phyloP scores from a whole-genome alignment of 1,140 invertebrate genomes.

The Drosophila mayri region DNA sequence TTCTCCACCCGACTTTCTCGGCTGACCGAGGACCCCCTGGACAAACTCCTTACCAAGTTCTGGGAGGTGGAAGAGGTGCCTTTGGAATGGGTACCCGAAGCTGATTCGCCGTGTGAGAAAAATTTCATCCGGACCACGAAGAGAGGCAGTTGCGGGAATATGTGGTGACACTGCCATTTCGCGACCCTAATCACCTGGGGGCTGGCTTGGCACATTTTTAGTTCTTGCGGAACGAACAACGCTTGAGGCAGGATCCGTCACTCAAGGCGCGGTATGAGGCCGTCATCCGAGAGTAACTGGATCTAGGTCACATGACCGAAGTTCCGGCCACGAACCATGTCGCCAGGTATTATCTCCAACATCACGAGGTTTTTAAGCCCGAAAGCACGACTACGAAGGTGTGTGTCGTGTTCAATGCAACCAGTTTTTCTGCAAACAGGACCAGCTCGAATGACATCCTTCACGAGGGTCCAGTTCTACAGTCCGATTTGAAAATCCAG shows the following conservation, averaged over 20 bases:
- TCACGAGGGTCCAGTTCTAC: too few species aligned
- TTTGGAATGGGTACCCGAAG: too few species aligned
- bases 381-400: not conserved
- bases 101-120: not conserved
- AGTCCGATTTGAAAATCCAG: not conserved
- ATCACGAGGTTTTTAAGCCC: not conserved
- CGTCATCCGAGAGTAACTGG: not conserved
- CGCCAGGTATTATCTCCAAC: not conserved
- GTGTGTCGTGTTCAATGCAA: too few species aligned
- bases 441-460: too few species aligned
- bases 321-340: not conserved
- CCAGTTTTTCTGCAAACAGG: too few species aligned
- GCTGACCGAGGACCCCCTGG: too few species aligned
- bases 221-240: not conserved
- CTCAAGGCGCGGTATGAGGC: not conserved
- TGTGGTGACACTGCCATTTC: not conserved
- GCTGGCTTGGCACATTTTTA: not conserved
- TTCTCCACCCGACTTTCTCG: too few species aligned
- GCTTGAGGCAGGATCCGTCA: not conserved
- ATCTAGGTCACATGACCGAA: not conserved
- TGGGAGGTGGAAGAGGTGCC: too few species aligned
- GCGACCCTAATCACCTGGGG: not conserved
- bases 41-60: too few species aligned
- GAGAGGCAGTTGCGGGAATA: not conserved
- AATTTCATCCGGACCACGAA: not conserved